Base-by-base conservation (phyloP, 2,888 invertebrate genomes). In the Agrochola lota region DNA sequence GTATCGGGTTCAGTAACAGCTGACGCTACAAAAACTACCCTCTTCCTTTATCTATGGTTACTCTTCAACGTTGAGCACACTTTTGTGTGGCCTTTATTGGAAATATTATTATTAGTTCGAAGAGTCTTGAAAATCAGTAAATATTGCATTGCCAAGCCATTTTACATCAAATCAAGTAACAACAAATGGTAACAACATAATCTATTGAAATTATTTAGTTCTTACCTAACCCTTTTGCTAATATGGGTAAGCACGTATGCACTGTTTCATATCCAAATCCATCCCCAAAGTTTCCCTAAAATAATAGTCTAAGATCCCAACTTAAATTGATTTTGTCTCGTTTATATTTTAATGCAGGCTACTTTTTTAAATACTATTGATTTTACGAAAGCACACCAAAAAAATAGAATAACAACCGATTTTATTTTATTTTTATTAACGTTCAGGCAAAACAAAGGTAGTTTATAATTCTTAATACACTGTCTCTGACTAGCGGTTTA, bases 21-120 rank as follows among this genome's bases (percentile, higher is more conserved):
- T 96, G 96, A 95, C 94, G 91, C 63, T 74, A 90, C 87, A 94
- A 94, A 94, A 95, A 91, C 87, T 26, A 90, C 94, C 94, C 94
- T 92, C 92, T 91, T 93, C 91, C 92, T 91, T 92, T 92, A 87
- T 92, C 91, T 92, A 91, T 90, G 88, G 88, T 88, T 81, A 88
- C 78, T 76, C 89, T 90, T 88, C 86, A 91, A 90, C 90, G 88
- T 80, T 35, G 74, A 63, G 60, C 80, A 83, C 87, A 80, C 87
- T 81, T 88, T 88, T 73, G 66, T 68, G 20, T 12, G 11, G 63
- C 12, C 11, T 64, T 43, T 82, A 85, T 66, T 52, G 62, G 23
- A 55, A 70, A 67, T 85, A 81, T 60, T 81, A 85, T 76, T 60
- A 85, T 73, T 40, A 40, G 30, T 52, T 43, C 46, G n/a, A 70